Percentiles rank a stretch among this genome's conserved stretches.
Evolutionary conservation across 2,797 vertebrate species (phyloP).

Genomic region (Acridotheres tristis): DNA sequence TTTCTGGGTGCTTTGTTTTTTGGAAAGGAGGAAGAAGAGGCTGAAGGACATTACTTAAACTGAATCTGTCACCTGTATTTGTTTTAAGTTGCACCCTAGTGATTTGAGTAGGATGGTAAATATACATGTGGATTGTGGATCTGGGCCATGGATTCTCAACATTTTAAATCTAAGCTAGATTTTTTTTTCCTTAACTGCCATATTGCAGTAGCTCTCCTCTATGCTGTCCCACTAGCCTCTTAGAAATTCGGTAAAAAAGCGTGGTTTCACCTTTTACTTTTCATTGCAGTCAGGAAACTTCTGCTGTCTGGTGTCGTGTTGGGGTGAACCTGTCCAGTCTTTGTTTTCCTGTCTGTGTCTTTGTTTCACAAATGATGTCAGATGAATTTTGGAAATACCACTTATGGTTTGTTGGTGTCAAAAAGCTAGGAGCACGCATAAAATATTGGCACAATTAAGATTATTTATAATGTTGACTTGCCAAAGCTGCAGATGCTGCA

Average conservation of each 20-base stretch:
- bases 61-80: neutral
- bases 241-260: neutral
- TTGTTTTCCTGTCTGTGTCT: neutral
- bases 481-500: neutral
- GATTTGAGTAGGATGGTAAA: constrained; percentile 9
- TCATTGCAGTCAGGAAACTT: neutral
- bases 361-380: neutral
- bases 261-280: neutral
- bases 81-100: neutral
- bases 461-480: neutral
- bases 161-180: neutral
- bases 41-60: neutral
- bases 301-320: neutral
- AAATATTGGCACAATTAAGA: neutral
- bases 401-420: neutral
- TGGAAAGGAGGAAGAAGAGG: neutral
- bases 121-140: neutral
- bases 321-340: neutral
- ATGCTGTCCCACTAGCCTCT: neutral
- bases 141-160: neutral
- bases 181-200: neutral
- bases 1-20: neutral
- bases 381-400: neutral
- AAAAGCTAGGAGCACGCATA: neutral
- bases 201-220: neutral